Evolutionary conservation across 2,888 invertebrate species (phyloP).

Genomic region (Aphidius colemani): DNA sequence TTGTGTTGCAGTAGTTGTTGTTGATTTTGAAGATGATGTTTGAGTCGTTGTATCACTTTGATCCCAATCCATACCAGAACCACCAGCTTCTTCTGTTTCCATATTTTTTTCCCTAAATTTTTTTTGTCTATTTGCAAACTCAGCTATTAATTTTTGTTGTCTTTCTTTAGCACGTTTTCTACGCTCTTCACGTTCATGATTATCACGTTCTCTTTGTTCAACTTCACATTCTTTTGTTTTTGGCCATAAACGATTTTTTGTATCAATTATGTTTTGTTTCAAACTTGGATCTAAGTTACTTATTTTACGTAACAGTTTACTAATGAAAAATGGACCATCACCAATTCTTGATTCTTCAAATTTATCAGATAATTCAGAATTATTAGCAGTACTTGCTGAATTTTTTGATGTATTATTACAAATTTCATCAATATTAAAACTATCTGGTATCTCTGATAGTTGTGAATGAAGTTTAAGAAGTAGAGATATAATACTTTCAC

Average conservation of each 20-base stretch:
- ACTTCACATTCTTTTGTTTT: constrained; percentile 79
- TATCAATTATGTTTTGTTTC: constrained; percentile 72
- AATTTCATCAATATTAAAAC: constrained; percentile 65
- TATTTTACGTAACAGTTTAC: constrained; percentile 77
- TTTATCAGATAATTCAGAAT: constrained; percentile 16
- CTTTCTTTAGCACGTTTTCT: constrained; percentile 83
- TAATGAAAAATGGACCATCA: constrained; percentile 88
- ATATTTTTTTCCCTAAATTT: constrained; percentile 85
- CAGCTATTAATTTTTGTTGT: constrained; percentile 90
- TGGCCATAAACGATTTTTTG: constrained; percentile 79
- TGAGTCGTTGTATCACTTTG: constrained; percentile 58
- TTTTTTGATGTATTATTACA: constrained; percentile 39
- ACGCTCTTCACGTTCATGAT: constrained; percentile 81
- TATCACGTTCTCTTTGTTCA: constrained; percentile 72
- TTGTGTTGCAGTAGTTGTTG: constrained; percentile 59
- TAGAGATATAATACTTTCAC: constrained; percentile 88
- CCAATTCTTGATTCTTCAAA: constrained; percentile 66
- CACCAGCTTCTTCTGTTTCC: constrained; percentile 63
- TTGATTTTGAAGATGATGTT: too few species aligned
- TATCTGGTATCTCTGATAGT: constrained; percentile 81
- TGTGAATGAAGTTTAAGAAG: constrained; percentile 89
- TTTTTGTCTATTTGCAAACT: constrained; percentile 88
- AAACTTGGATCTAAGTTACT: constrained; percentile 73
- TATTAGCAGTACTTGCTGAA: constrained; percentile 26
- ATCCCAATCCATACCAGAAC: constrained; percentile 69